A percentile compares a stretch with the other conserved stretches of the same genome.
Evolutionary conservation across 2,888 invertebrate species (phyloP).

Genomic region (Harpalus rubripes): DNA sequence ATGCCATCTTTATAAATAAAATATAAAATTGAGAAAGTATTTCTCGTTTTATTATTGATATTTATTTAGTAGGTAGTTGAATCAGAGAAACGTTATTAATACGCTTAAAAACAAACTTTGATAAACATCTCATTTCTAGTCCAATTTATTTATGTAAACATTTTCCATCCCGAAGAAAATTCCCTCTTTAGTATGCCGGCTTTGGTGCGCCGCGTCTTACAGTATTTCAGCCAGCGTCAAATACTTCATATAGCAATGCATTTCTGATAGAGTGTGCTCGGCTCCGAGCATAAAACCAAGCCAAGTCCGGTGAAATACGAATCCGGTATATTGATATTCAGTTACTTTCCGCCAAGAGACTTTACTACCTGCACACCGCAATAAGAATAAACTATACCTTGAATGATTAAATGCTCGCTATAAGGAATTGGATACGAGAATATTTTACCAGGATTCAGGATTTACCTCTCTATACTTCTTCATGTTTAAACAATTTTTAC

Average conservation of each 20-base stretch:
- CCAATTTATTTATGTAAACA: constrained; percentile 20
- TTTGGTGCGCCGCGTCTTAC: neutral
- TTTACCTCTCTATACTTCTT: neutral
- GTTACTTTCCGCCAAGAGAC: constrained; percentile 3
- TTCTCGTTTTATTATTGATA: no score
- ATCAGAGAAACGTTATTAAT: neutral
- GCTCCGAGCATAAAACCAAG: neutral
- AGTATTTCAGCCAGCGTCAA: constrained; percentile 24
- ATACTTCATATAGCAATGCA: constrained; percentile 46
- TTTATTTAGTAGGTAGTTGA: no score
- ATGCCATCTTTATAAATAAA: no score
- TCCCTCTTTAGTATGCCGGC: neutral
- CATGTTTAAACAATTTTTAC: no score
- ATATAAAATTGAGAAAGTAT: no score
- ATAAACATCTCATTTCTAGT: constrained; percentile 15
- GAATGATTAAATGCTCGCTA: constrained; percentile 22
- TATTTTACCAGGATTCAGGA: neutral
- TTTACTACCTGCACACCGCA: constrained; percentile 22
- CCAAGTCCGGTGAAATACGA: constrained; percentile 22
- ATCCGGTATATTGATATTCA: constrained; percentile 15
- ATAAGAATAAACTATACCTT: constrained; percentile 8
- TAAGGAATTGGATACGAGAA: neutral
- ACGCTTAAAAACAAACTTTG: neutral
- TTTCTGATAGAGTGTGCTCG: constrained; percentile 32
- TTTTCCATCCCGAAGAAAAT: constrained; percentile 10